These are phyloP conservation scores for Clarias platycephalus DNA, from an alignment of 2,797 vertebrate species.

Conservation along the genomic window DNA sequence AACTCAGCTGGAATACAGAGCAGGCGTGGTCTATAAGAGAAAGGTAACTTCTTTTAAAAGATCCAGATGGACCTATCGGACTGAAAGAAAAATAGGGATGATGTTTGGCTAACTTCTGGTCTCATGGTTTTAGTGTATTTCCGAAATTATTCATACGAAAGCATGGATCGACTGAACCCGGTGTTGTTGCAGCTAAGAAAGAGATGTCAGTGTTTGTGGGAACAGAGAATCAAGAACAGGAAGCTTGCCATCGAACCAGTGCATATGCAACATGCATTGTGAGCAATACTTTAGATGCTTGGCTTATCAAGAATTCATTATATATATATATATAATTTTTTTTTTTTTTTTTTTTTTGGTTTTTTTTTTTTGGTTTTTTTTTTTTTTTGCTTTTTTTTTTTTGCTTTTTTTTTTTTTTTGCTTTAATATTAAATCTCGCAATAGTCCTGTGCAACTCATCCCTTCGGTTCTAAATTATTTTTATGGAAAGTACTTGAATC, in stretches of 20 bases:
- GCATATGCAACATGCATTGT: conserved; percentile 47
- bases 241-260: conserved; percentile 8
- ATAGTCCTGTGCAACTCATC: conserved; percentile 55
- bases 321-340: neutral
- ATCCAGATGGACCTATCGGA: conserved; percentile 22
- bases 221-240: neutral
- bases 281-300: conserved; percentile 50
- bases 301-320: conserved; percentile 31
- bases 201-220: neutral
- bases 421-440: neutral
- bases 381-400: neutral
- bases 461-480: conserved; percentile 73
- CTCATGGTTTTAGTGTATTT: neutral
- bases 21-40: conserved; percentile 3
- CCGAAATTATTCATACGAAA: neutral
- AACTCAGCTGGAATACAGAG: neutral
- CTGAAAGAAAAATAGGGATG: conserved; percentile 25
- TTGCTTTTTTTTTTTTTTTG: conserved; percentile 5
- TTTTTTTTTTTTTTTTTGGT: neutral
- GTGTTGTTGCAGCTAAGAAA: neutral
- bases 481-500: conserved; percentile 81
- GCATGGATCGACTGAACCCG: neutral
- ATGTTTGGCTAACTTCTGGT: neutral
- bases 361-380: too few species aligned
- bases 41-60: neutral